phyloP scores from a whole-genome alignment of 1,140 invertebrate species.

The Zaprionus camerounensis region DNA sequence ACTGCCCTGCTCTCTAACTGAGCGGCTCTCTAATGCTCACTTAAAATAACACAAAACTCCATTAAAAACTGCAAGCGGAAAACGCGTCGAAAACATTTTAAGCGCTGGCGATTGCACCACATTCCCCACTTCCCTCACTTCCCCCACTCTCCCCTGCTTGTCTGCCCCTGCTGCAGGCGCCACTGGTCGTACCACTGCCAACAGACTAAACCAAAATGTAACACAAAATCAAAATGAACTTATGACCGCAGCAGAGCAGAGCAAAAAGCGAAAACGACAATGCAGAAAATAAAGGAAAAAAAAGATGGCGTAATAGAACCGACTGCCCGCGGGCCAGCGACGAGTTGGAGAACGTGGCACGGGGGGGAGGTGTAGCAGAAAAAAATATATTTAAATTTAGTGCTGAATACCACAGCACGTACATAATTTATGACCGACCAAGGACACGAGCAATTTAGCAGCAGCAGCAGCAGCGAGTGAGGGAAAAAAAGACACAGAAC shows the following conservation, averaged over 20 bases:
- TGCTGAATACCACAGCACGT: slow-evolving; percentile 82
- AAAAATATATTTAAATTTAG: slow-evolving; percentile 80
- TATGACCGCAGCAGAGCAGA: slow-evolving; percentile 61
- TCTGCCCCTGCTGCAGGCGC: slow-evolving; percentile 46
- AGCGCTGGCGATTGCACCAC: slow-evolving; percentile 66
- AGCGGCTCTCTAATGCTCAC: slow-evolving; percentile 63
- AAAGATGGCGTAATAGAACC: slow-evolving; percentile 10
- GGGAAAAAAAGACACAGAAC: slow-evolving; percentile 49
- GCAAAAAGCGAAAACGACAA: slow-evolving; percentile 38
- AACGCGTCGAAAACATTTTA: slow-evolving; percentile 76
- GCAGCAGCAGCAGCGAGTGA: slow-evolving; percentile 48
- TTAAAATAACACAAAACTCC: slow-evolving; percentile 81
- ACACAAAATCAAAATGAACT: slow-evolving; percentile 83
- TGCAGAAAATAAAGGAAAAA: background rate
- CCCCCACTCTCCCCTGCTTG: background rate
- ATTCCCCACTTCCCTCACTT: background rate
- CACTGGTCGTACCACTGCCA: slow-evolving; percentile 46
- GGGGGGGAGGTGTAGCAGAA: background rate
- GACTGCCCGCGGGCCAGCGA: background rate
- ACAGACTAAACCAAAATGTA: slow-evolving; percentile 77
- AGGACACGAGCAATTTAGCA: slow-evolving; percentile 82
- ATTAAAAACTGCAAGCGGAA: slow-evolving; percentile 78
- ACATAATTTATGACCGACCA: slow-evolving; percentile 82
- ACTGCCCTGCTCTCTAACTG: background rate
- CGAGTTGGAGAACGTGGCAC: slow-evolving; percentile 7